Percentiles rank a stretch among this genome's conserved stretches.
These are phyloP conservation scores for Cyphomyrus plagiostoma DNA, from an alignment of 2,113 vertebrate species.

Conservation along the genomic window DNA sequence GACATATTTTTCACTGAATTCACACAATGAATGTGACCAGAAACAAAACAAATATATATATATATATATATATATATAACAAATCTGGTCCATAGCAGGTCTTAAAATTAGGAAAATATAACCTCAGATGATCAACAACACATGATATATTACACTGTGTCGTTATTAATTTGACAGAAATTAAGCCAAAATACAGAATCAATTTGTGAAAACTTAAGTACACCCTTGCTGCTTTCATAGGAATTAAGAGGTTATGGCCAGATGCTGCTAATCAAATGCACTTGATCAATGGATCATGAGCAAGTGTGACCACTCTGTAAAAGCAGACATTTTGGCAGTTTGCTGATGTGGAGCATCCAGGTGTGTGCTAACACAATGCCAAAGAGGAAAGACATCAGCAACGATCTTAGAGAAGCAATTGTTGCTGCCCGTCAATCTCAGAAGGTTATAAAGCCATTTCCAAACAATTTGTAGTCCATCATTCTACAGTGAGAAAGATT, in stretches of 20 bases:
- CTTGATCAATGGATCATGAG: background rate
- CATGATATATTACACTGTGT: background rate
- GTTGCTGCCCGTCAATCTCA: background rate
- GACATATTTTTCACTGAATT: background rate
- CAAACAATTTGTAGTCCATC: background rate
- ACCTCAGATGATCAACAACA: background rate
- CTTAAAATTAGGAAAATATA: background rate
- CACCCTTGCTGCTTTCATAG: background rate
- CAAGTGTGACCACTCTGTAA: background rate
- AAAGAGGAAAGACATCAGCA: background rate
- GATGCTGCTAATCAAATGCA: background rate
- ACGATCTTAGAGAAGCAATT: background rate
- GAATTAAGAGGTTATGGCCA: background rate
- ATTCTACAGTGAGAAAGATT: background rate
- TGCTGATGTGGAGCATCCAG: background rate
- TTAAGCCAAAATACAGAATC: background rate
- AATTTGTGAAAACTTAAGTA: background rate
- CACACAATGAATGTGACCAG: background rate
- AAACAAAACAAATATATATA: background rate
- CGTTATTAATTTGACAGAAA: background rate
- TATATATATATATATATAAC: too few species aligned
- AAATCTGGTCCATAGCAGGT: too few species aligned
- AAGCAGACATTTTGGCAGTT: background rate
- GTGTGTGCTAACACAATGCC: background rate
- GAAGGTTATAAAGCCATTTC: background rate